A percentile compares a stretch with the other conserved stretches of the same genome.
Conservation (phyloP, 2,113 vertebrate species). For the Dicrurus megarhynchus region DNA sequence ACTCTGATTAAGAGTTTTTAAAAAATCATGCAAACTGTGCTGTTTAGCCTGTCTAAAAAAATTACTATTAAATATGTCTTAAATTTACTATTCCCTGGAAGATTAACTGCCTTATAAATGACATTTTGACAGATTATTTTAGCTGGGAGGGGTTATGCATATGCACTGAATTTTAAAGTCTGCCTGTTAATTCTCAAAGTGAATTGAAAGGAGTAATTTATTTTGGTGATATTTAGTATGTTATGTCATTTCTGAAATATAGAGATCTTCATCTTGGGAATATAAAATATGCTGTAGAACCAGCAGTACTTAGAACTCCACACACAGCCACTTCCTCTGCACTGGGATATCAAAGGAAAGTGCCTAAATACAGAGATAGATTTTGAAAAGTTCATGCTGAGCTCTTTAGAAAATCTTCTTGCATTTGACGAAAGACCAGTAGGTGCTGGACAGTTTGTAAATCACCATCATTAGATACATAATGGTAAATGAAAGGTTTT, state of each 20-base stretch:
- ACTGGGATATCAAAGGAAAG: not conserved
- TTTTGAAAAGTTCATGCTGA: not conserved
- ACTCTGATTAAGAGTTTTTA: not conserved
- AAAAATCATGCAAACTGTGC: not conserved
- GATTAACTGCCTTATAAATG: conserved; percentile 1
- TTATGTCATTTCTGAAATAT: not conserved
- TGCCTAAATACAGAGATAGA: not conserved
- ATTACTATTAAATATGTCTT: not conserved
- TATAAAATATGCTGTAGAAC: not conserved
- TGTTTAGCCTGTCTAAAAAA: not conserved
- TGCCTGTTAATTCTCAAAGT: not conserved
- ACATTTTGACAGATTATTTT: conserved; percentile 22
- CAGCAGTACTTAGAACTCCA: not conserved
- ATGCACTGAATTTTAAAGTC: not conserved
- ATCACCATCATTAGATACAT: not conserved
- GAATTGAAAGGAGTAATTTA: not conserved
- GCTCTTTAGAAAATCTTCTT: not conserved
- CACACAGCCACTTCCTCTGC: not conserved
- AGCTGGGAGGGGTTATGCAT: not conserved
- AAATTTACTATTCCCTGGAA: conserved; percentile 8
- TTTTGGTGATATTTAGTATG: conserved; percentile 4
- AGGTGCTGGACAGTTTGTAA: not conserved
- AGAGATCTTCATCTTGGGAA: not conserved
- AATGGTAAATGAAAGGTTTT: not conserved
- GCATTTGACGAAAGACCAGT: not conserved